Evolutionary conservation across 2,888 invertebrate genomes (phyloP).

Genomic region (Ferdinandea cuprea): DNA sequence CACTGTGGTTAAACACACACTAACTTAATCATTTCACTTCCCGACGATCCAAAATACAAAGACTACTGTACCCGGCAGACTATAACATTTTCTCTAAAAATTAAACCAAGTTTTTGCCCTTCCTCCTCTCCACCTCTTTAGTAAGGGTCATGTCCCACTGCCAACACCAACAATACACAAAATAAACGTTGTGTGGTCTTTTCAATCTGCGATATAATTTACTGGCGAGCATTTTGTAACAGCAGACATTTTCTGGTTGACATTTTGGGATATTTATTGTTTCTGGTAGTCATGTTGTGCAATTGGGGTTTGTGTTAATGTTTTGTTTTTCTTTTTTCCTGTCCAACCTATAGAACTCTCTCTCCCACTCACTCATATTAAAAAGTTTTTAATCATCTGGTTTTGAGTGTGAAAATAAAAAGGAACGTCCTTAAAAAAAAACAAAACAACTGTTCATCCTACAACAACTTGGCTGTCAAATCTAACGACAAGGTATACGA

Average conservation of each 20-base stretch:
- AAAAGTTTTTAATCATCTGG: conserved; percentile 67
- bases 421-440: conserved; percentile 40
- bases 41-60: conserved; percentile 13
- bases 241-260: conserved; percentile 52
- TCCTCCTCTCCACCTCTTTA: not conserved
- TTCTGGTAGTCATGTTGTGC: conserved; percentile 45
- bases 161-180: conserved; percentile 8
- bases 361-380: conserved; percentile 23
- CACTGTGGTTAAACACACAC: conserved; percentile 34
- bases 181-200: conserved; percentile 38
- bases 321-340: conserved; percentile 9
- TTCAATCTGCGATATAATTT: conserved; percentile 65
- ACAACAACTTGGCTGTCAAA: conserved; percentile 41
- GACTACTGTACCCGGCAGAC: not conserved
- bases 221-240: conserved; percentile 29
- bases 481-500: conserved; percentile 39
- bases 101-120: not conserved
- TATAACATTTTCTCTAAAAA: conserved; percentile 14
- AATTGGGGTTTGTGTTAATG: no score
- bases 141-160: not conserved
- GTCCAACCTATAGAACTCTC: not conserved
- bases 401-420: conserved; percentile 58
- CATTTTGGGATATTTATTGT: conserved; percentile 69
- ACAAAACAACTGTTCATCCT: not conserved
- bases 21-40: conserved; percentile 33